Percentiles rank a stretch among this genome's conserved stretches.
phyloP scores from a whole-genome alignment of 1,140 invertebrate genomes.

The Drosophila subpulchrella region DNA sequence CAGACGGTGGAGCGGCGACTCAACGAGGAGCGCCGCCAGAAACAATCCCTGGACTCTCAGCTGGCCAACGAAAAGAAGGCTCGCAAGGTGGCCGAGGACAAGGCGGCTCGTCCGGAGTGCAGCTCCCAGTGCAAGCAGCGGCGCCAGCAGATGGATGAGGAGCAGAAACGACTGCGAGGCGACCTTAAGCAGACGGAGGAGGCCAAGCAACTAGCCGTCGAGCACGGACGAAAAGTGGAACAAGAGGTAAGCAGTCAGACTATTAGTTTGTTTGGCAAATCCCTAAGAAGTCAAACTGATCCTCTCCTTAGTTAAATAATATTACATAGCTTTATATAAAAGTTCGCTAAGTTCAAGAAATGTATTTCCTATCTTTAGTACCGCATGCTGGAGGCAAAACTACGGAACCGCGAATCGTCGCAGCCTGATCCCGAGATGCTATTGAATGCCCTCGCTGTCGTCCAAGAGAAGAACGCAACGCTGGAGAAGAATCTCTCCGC shows the following conservation, averaged over 20 bases:
- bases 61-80: conserved; percentile 90
- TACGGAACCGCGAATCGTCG: conserved; percentile 87
- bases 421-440: conserved; percentile 93
- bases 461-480: conserved; percentile 95
- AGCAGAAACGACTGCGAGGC: conserved; percentile 89
- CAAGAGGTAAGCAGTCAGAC: conserved; percentile 66
- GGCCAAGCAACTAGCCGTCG: conserved; percentile 72
- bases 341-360: not conserved
- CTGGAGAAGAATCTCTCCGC: conserved; percentile 96
- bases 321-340: too few species aligned
- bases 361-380: conserved; percentile 29
- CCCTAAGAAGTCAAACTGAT: not conserved
- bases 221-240: conserved; percentile 78
- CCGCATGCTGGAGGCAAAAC: conserved; percentile 76
- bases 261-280: too few species aligned
- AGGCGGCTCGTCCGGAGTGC: conserved; percentile 87
- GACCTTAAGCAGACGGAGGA: conserved; percentile 92
- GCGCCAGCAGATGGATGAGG: conserved; percentile 91
- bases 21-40: conserved; percentile 92
- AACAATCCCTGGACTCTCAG: conserved; percentile 91
- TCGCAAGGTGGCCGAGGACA: conserved; percentile 88
- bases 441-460: conserved; percentile 90
- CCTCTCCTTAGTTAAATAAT: too few species aligned
- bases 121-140: conserved; percentile 92
- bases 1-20: conserved; percentile 91